Evolutionary conservation across 2,888 invertebrate species (phyloP).

Genomic region (Arenicola marina): DNA sequence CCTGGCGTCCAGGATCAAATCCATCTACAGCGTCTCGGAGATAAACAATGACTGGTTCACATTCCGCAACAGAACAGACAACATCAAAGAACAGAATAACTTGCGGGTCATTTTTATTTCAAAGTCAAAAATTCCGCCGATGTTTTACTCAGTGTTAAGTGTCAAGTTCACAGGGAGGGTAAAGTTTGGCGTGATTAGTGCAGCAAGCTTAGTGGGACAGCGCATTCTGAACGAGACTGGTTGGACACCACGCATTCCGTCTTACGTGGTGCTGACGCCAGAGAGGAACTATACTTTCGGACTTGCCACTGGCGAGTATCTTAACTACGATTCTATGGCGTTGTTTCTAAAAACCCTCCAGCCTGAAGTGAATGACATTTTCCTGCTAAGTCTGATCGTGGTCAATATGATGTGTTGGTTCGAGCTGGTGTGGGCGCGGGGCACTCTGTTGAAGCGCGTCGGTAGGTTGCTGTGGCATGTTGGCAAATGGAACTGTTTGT

Average conservation of each 20-base stretch:
- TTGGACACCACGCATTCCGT: constrained; percentile 39
- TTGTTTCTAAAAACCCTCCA: constrained; percentile 61
- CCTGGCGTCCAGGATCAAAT: constrained; percentile 59
- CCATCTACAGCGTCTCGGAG: constrained; percentile 50
- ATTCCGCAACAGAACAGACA: constrained; percentile 33
- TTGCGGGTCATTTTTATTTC: constrained; percentile 63
- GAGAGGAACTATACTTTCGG: constrained; percentile 62
- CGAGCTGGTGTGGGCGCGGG: constrained; percentile 60
- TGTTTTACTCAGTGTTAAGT: constrained; percentile 65
- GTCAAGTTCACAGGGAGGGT: constrained; percentile 66
- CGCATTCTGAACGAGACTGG: background rate
- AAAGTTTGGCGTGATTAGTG: constrained; percentile 59
- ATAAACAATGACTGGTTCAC: constrained; percentile 55
- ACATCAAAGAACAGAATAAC: constrained; percentile 27
- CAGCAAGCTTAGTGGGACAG: constrained; percentile 27
- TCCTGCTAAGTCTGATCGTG: constrained; percentile 61
- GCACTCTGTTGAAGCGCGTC: constrained; percentile 49
- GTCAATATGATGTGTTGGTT: constrained; percentile 62
- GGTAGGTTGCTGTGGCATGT: constrained; percentile 60
- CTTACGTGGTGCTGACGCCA: constrained; percentile 62
- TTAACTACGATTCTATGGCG: constrained; percentile 62
- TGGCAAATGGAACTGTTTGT: constrained; percentile 62
- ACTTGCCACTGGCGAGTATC: constrained; percentile 57
- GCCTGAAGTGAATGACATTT: constrained; percentile 66
- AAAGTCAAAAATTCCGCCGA: constrained; percentile 60